Evolutionary conservation across 2,888 invertebrate species (phyloP), one percentile per base, ranked within the genome.

Genomic region (Sialis fuliginosa): DNA sequence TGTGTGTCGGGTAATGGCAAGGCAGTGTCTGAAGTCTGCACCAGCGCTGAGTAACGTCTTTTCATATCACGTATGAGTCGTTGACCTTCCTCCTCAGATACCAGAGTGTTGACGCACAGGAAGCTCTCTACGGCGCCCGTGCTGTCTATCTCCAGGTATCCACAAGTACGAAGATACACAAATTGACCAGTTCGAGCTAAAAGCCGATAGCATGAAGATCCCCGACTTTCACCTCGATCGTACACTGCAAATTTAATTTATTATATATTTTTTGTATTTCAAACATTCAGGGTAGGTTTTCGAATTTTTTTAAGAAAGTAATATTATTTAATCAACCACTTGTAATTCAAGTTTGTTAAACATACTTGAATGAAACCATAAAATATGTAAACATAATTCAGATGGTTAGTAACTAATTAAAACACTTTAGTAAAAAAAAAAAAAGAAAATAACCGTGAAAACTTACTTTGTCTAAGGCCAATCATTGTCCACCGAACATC

Each of bases 401-500:
- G 35, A n/a, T 3, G 9, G 10, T 35, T 9, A 10, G 35, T 35
- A n/a, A 35, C 3, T 35, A 35, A n/a, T 35, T 3, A 35, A 22
- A 22, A 4, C 22, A 35, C 35, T 35, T 9, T 12, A 7, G 8
- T 52, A 57, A 58, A 48, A 30, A 6, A 30, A 4, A 8, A 42
- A 39, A 41, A 8, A 6, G 30, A 41, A 41, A 5, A 8, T 7
- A 37, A 8, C n/a, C 13, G 6, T 6, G 12, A 30, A 33, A 46
- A 68, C 75, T 71, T 66, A 84, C 84, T 91, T 67, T 89, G 86
- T 54, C 86, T 70, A 48, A 91, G 71, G 1, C 88, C 89, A 58
- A 89, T 82, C 60, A 89, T 81, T 0, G 89, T 85, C 84, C 87
- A 89, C 56, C 84, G 77, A 2, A 86, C 84, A 68, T 92, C 91